Evolutionary conservation across 2,797 vertebrate genomes (phyloP), one percentile per base, ranked within the genome.

Genomic region (Peromyscus nudipes): DNA sequence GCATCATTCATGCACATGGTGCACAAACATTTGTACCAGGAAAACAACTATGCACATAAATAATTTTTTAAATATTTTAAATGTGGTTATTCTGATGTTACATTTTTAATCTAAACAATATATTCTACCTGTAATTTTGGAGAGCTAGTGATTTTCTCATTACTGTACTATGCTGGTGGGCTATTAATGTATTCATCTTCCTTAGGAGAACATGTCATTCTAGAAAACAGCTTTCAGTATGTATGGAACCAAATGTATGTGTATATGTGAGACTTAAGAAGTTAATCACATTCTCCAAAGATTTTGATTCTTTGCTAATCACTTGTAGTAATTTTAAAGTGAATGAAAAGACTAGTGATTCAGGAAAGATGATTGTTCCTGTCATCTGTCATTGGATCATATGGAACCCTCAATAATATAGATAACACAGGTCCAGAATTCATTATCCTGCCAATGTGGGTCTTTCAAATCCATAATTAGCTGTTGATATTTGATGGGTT

Each of bases 211-310:
- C 11, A 4, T 43, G 16, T 93, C 87, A 79, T 87, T n/a, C 31
- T 17, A 95, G 77, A 94, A 17, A 88, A 69, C 37, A 69, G 40
- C 57, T 85, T 94, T 81, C 13, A 94, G 17, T 89, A 83, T 92
- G 21, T 69, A 23, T 93, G 86, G 4, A 96, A 89, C 23, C 43
- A 92, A 21, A 86, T 21, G 9, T 96, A 37, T 94, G 14, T 73
- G 16, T 94, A 43, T 67, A 3, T 91, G 55, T 79, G 49, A 97
- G 75, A 69, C 83, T 80, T 80, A 91, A 9, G 37, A 93, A 94
- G 71, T 84, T 86, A 71, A 75, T 89, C 43, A 77, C 29, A 89
- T 97, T 96, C 71, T 40, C 62, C 75, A 94, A 79, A 62, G 43
- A 88, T 77, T 92, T 81, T 91, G 29, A 55, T 11, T 67, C 11